These are phyloP conservation scores for Dendroctonus ponderosae DNA, from an alignment of 1,140 invertebrate species.

Conservation along the genomic window DNA sequence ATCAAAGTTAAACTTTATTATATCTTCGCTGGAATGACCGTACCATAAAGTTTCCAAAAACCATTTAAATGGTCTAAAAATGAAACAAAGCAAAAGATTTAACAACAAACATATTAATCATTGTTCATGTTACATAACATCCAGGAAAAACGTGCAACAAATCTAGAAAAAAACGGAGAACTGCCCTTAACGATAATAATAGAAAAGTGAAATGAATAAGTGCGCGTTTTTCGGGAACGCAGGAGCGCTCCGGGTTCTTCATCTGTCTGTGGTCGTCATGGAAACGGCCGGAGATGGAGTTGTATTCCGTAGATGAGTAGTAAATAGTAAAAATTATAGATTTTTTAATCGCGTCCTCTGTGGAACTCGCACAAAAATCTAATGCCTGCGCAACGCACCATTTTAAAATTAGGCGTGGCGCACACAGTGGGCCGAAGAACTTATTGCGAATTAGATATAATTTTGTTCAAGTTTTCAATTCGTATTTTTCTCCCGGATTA, in stretches of 20 bases:
- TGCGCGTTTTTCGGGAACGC: conserved; percentile 12
- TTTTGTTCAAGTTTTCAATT: no score
- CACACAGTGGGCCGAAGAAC: conserved; percentile 34
- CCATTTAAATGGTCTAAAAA: no score
- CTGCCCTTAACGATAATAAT: conserved; percentile 6
- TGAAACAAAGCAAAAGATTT: no score
- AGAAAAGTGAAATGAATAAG: conserved; percentile 19
- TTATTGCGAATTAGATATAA: no score
- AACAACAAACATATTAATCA: no score
- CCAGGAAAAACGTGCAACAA: no score
- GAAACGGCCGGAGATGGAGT: conserved; percentile 36
- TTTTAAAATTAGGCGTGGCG: conserved; percentile 32
- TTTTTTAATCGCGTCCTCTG: conserved; percentile 43
- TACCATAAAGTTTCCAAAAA: no score
- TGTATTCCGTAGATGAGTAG: conserved; percentile 42
- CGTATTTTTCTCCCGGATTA: no score
- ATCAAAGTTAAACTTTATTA: no score
- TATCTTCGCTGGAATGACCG: no score
- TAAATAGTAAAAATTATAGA: conserved; percentile 47
- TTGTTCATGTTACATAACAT: no score
- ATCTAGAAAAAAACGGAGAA: no score
- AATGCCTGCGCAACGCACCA: conserved; percentile 32
- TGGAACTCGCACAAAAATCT: conserved; percentile 43
- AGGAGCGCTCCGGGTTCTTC: conserved; percentile 30
- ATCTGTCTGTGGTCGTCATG: conserved; percentile 37